A percentile compares a stretch with the other conserved stretches of the same genome.
phyloP scores from a whole-genome alignment of 2,797 vertebrate species.

The Hypotaenidia okinawae region DNA sequence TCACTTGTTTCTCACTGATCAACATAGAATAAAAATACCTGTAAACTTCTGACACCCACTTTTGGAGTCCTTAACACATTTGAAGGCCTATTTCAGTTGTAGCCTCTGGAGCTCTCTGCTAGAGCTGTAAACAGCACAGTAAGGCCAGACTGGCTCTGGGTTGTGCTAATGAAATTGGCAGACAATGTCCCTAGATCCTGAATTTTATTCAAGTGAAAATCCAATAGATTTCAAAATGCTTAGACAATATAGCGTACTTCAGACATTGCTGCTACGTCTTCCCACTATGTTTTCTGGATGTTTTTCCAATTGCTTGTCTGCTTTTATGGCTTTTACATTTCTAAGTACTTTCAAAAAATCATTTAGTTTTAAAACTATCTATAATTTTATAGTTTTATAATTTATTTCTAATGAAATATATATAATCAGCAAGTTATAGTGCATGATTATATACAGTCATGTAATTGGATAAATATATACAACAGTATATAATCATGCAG shows the following conservation, averaged over 20 bases:
- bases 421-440: neutral
- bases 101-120: neutral
- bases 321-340: neutral
- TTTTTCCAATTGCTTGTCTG: neutral
- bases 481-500: neutral
- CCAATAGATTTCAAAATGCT: neutral
- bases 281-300: neutral
- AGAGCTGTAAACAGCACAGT: neutral
- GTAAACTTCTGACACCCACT: neutral
- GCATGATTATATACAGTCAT: neutral
- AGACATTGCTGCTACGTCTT: neutral
- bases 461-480: neutral
- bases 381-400: neutral
- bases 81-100: neutral
- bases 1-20: neutral
- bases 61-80: neutral
- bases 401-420: neutral
- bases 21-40: neutral
- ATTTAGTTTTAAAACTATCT: neutral
- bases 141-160: fast-evolving
- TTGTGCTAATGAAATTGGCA: neutral
- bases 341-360: neutral
- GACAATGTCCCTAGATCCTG: neutral
- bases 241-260: neutral
- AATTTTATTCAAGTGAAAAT: neutral